Evolutionary conservation across 2,888 invertebrate genomes (phyloP), one percentile per base, ranked within the genome.

Genomic region (Poecilobothrus nobilitatus): DNA sequence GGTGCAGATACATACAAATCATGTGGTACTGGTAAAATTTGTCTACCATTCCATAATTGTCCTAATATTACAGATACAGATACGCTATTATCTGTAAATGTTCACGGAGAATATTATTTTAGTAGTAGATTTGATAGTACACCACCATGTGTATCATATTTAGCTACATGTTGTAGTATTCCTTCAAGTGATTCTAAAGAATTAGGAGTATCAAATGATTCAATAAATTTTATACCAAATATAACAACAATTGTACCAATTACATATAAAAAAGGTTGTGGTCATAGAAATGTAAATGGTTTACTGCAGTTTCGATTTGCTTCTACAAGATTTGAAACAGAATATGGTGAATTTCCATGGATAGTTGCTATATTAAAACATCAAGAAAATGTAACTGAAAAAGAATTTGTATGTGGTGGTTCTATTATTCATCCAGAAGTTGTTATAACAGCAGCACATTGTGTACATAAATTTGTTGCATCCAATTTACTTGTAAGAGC

Each of bases 381-480:
- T 91, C 92, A 0, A 93, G 92, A 92, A 90, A 10, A 37, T 37
- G 37, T 8, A 37, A 8, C 37, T 37, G 6, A 8, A 8, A 10
- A 37, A 37, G 10, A 8, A 37, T 91, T 90, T 77, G 84, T 86
- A 18, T 94, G 94, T 66, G 94, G 91, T 0, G 94, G 91, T 0
- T 89, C 92, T 0, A 83, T 95, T 20, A 91, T 95, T 68, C 89
- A 92, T 75, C 89, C 89, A 0, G 85, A 85, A 71, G 92, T 91
- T 0, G 88, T 92, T 18, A 82, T 94, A 71, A 94, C 94, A 0
- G 92, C 89, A 0, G 91, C 91, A 0, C 94, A 94, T 77, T 89
- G 93, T 73, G 87, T 90, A 22, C 65, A 74, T 3, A 75, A 74
- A 37, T 77, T 76, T 66, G 68, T 71, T 0, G 74, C 83, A 0